Base-by-base conservation (phyloP, 2,888 invertebrate species). In the Emesis furor region DNA sequence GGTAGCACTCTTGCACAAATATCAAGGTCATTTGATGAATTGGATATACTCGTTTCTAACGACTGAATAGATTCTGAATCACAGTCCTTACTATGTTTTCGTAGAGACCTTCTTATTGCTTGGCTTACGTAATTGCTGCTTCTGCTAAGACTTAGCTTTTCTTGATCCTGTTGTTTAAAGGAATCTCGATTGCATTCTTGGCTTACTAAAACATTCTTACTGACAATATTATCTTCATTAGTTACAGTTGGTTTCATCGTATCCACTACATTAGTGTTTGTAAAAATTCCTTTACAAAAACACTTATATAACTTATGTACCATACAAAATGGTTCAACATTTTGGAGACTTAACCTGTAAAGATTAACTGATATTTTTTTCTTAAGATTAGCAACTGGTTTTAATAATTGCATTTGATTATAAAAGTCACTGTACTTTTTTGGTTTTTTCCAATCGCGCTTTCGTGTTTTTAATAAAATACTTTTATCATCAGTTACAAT, bases 271-370 rank as follows among this genome's bases (percentile, higher is more conserved):
- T 76, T 79, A 73, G 80, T 87, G 76, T 92, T 89, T 14, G 91
- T 92, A 89, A 95, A 95, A 91, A 90, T 94, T 1, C 97, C 97
- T 86, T 97, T 97, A 91, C 98, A 98, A 92, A 97, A 97, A 92
- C 98, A 98, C 90, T 97, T 97, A 89, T 98, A 98, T 72, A 97
- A 92, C 88, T 97, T 95, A 91, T 98, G 98, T 2, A 97, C 95
- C 97, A 98, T 97, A 89, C 98, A 98, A 96, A 97, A 98, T 0
- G 97, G 97, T 82, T 97, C 97, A 69, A 98, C 91, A 89, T 97
- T 96, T 39, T 94, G 90, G 83, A 92, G 93, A 84, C 93, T 91
- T 59, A 96, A 82, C 87, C 93, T 95, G 46, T 90, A 78, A 71
- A 89, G 89, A 24, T 92, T 81, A 51, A 96, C 83, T 74, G 92